These are phyloP conservation scores for Xenops minutus DNA, from an alignment of 2,797 vertebrate genomes.

Conservation along the genomic window DNA sequence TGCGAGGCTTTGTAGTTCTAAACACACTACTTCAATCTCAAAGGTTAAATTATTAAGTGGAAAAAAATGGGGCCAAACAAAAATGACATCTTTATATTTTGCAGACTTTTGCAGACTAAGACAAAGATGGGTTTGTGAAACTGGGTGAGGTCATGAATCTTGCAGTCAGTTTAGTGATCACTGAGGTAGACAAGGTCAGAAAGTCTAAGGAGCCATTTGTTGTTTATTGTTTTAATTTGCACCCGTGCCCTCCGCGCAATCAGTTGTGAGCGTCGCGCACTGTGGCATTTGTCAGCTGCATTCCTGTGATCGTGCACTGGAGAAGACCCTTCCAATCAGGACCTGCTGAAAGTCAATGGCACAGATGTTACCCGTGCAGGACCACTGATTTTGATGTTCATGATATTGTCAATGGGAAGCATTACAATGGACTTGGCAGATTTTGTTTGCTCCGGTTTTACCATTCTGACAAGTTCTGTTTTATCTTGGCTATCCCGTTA, in stretches of 20 bases:
- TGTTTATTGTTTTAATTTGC: not conserved
- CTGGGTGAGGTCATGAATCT: not conserved
- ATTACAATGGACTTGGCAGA: not conserved
- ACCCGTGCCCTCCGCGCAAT: fast-evolving
- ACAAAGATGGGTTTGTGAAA: not conserved
- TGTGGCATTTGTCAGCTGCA: not conserved
- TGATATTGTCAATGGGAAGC: not conserved
- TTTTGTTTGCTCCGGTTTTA: not conserved
- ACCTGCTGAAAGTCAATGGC: not conserved
- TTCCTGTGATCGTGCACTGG: not conserved
- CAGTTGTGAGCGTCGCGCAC: fast-evolving
- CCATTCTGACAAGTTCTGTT: not conserved
- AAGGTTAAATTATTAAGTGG: not conserved
- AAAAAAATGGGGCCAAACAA: not conserved
- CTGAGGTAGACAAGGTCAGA: not conserved
- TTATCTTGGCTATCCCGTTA: not conserved
- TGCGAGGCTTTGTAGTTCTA: not conserved
- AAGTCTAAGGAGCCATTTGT: not conserved
- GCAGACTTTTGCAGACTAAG: not conserved
- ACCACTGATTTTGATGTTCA: not conserved
- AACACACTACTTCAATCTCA: not conserved
- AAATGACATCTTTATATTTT: not conserved
- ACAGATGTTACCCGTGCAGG: not conserved
- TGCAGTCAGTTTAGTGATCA: not conserved
- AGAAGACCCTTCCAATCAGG: not conserved